Base-by-base conservation (phyloP, 2,797 vertebrate genomes). In the Scarus forsteni region DNA sequence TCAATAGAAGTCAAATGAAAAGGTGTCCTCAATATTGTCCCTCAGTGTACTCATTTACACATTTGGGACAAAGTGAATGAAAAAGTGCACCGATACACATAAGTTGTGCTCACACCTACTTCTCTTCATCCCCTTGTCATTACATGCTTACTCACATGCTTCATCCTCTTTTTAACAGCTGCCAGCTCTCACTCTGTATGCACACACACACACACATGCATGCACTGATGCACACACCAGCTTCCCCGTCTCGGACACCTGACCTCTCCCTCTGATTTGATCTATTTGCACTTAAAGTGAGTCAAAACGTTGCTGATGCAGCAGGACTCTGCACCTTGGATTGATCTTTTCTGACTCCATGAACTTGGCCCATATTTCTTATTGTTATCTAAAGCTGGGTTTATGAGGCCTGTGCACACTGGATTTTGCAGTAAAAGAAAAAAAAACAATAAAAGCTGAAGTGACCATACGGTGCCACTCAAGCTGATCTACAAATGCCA, bases 221-320 rank as follows among this genome's bases (percentile, higher is more conserved):
- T 0, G 6, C 36, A 58, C 45, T 51, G 34, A 52, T 38, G 34
- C 60, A 67, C 62, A 48, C 40, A 10, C 44, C 50, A 63, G 60
- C 77, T 78, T 59, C 19, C 11, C 56, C 67, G 62, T 64, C 50
- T 46, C 12, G 63, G 64, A 70, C 74, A 82, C 77, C 55, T 71
- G 11, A 18, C 59, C 38, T 39, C 52, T 13, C 35, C 60, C 36
- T 43, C 46, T 74, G 83, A 90, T 91, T 89, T 64, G 68, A 89
- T 88, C 80, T 86, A 80, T 82, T 84, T 84, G 73, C 85, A 83
- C 75, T 83, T 80, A 82, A 87, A 90, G 76, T 58, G 15, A 82
- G 75, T 75, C 62, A 63, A 75, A 90, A 89, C 89, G 70, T 73
- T 92, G 88, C 88, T 87, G 90, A 92, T 83, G 60, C 83, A 80